These are phyloP conservation scores for Blennius ocellaris DNA, from an alignment of 2,113 vertebrate genomes.

Conservation along the genomic window DNA sequence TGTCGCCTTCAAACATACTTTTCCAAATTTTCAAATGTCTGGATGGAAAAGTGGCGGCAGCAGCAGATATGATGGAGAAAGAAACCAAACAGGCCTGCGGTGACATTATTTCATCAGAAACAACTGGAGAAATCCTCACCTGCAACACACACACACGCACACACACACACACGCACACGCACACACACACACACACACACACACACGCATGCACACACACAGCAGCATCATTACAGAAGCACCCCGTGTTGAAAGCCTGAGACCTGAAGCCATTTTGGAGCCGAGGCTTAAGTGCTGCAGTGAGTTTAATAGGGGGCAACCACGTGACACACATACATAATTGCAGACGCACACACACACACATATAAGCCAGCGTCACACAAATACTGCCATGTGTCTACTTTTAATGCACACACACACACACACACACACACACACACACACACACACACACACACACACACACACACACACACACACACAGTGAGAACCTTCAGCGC, in stretches of 20 bases:
- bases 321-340: conserved; percentile 50
- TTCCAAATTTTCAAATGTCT: too few species aligned
- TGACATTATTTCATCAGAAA: conserved; percentile 12
- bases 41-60: too few species aligned
- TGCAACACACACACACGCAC: conserved; percentile 13
- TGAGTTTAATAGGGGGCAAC: conserved; percentile 39
- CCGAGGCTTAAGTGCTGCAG: conserved; percentile 45
- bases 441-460: background rate
- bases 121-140: conserved; percentile 2
- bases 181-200: conserved; percentile 13
- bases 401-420: conserved; percentile 29
- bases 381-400: conserved; percentile 43
- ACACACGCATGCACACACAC: background rate
- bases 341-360: conserved; percentile 39
- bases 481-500: conserved; percentile 1
- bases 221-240: conserved; percentile 14
- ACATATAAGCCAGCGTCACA: background rate
- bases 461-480: conserved; percentile 9
- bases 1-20: too few species aligned
- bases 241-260: conserved; percentile 30
- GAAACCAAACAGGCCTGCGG: background rate
- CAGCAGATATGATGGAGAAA: background rate
- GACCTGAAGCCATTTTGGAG: conserved; percentile 62
- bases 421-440: background rate
- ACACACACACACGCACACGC: conserved; percentile 16